Base-by-base conservation (phyloP, 1,140 invertebrate genomes). In the Bombus difficillimus region DNA sequence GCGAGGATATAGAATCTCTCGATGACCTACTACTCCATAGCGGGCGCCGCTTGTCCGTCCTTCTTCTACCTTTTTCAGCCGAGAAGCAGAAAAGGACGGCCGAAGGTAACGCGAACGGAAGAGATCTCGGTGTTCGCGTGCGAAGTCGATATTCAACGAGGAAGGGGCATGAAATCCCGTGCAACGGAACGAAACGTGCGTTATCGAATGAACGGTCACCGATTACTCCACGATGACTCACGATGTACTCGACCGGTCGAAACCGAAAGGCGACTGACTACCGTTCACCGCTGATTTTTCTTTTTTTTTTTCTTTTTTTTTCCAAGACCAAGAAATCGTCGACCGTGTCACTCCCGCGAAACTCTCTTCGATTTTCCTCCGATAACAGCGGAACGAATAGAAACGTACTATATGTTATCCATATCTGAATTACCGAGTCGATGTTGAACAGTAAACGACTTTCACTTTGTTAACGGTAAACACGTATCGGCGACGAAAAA, bases 1-100 rank as follows among this genome's bases (percentile, higher is more conserved):
- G 34, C 41, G 34, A 41, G 32, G 69, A 81, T 85, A 66, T 53
- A 57, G 53, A 73, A 73, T 80, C 76, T 37, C 41, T 15, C 84
- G 78, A 57, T 80, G 43, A 81, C 76, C 71, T 81, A 74, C 71
- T 81, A 66, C 43, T 85, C 68, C 2, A 34, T n/a, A 28, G 2
- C 32, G 32, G 13, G 18, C 4, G 43, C 43, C 43, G 28, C 4
- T 28, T 15, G 66, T 47, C 53, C 5, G n/a, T 82, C 66, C 83
- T 41, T 34, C 37, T 43, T 59, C 47, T 28, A 28, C 34, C 73
- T 43, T 59, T 32, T 28, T 2, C 32, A 37, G 22, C 73, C 34
- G 6, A 39, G 32, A 3, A 18, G 37, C 3, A 57, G 43, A 77
- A 59, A 66, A 32, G 12, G 37, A 41, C 25, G 8, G 34, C 3